Conservation (phyloP, 1,140 invertebrate species). For the Drosophila trapezifrons region DNA sequence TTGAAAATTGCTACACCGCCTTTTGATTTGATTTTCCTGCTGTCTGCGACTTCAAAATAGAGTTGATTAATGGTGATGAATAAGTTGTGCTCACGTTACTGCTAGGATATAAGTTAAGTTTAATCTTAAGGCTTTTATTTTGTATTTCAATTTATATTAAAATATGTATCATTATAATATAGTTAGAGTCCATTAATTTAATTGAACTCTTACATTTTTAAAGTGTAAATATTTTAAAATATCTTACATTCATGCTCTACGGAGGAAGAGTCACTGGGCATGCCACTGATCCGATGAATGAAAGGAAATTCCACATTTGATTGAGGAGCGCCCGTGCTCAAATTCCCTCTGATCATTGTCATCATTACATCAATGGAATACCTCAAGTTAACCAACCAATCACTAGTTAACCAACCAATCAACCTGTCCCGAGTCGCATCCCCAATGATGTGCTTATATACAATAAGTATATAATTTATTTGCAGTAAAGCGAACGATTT, state of each 20-base stretch:
- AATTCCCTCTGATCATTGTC: slow-evolving; percentile 2
- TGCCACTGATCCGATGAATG: neutral
- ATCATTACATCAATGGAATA: slow-evolving; percentile 34
- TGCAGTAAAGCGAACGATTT: slow-evolving; percentile 40
- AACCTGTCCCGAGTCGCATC: slow-evolving; percentile 42
- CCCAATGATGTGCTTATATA: slow-evolving; percentile 40
- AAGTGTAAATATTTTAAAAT: neutral
- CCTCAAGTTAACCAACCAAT: slow-evolving; percentile 44
- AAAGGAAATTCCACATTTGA: slow-evolving; percentile 39
- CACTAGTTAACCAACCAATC: slow-evolving; percentile 19
- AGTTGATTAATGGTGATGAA: slow-evolving; percentile 9
- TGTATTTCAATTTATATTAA: too few species aligned
- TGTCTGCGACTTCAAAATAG: neutral
- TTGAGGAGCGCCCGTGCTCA: slow-evolving; percentile 6
- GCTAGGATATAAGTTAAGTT: neutral
- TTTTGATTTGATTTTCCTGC: slow-evolving; percentile 43
- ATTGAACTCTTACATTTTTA: too few species aligned
- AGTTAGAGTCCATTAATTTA: too few species aligned
- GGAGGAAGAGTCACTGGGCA: neutral
- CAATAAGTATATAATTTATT: slow-evolving; percentile 41
- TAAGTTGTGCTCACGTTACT: neutral
- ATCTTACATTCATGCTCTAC: neutral
- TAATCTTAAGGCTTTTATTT: too few species aligned
- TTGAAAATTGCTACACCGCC: slow-evolving; percentile 26
- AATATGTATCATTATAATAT: too few species aligned